Conservation (phyloP, 2,113 vertebrate species). For the Calyptomena viridis region DNA sequence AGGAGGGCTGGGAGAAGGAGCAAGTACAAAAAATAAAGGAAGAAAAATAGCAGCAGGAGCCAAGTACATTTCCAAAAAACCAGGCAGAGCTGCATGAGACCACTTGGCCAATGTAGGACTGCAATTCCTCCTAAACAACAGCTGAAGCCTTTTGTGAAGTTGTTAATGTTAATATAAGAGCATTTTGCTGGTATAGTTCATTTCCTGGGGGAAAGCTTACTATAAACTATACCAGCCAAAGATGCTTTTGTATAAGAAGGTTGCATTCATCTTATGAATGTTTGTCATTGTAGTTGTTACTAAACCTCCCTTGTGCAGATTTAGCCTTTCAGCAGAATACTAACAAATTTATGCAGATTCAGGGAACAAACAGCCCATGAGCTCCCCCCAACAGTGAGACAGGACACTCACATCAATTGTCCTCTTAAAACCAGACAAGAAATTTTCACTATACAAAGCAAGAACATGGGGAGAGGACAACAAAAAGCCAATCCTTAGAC, state of each 20-base stretch:
- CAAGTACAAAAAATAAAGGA: background rate
- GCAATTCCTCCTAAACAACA: background rate
- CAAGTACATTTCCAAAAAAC: background rate
- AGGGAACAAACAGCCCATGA: background rate
- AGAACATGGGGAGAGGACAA: background rate
- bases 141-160: background rate
- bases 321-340: background rate
- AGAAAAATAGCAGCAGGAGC: background rate
- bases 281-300: background rate
- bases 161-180: background rate
- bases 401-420: background rate
- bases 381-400: background rate
- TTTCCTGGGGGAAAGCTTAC: background rate
- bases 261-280: background rate
- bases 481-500: background rate
- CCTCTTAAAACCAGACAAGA: background rate
- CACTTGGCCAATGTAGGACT: background rate
- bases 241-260: background rate
- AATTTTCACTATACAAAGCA: background rate
- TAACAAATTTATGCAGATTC: background rate
- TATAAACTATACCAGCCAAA: background rate
- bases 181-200: background rate
- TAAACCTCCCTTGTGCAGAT: background rate
- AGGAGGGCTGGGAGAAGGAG: background rate
- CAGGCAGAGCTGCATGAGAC: background rate